These are phyloP conservation scores for Gymnarchus niloticus DNA, from an alignment of 2,113 vertebrate genomes.

Conservation along the genomic window DNA sequence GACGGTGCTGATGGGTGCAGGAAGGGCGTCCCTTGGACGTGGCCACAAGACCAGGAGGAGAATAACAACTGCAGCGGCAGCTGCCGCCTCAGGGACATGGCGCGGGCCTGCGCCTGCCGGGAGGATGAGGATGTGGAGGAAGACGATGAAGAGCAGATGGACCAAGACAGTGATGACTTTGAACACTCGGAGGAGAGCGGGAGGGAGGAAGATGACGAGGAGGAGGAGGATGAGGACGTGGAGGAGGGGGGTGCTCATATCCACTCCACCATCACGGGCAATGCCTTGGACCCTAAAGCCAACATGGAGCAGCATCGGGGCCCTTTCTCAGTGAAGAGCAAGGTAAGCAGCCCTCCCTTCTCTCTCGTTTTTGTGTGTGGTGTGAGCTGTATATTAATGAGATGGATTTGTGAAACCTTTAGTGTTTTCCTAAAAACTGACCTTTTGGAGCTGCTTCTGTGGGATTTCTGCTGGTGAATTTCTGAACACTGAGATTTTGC, in stretches of 20 bases:
- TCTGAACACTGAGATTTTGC: too few relatives aligned
- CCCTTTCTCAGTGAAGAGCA: slow-evolving; percentile 70
- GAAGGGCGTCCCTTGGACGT: slow-evolving; percentile 57
- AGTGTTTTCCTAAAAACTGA: too few relatives aligned
- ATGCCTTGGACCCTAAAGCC: slow-evolving; percentile 74
- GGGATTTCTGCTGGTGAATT: too few relatives aligned
- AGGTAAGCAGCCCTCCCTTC: slow-evolving; percentile 71
- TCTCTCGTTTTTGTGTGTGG: too few relatives aligned
- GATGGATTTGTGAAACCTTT: too few relatives aligned
- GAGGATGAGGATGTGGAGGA: slow-evolving; percentile 62
- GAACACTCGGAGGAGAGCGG: slow-evolving; percentile 90
- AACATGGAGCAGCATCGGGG: slow-evolving; percentile 70
- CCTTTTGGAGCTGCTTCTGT: too few relatives aligned
- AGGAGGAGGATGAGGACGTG: slow-evolving; percentile 75
- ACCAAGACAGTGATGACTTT: slow-evolving; percentile 97
- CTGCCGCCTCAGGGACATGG: slow-evolving; percentile 46
- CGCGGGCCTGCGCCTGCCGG: slow-evolving; percentile 58
- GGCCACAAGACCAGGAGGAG: slow-evolving; percentile 59
- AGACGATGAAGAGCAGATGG: slow-evolving; percentile 82
- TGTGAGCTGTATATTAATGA: too few relatives aligned
- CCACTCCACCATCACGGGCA: slow-evolving; percentile 68
- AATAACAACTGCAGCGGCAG: slow-evolving; percentile 51
- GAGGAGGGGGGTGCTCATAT: slow-evolving; percentile 48
- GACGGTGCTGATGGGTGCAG: slow-evolving; percentile 83
- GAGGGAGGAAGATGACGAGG: slow-evolving; percentile 80